Evolutionary conservation across 2,113 vertebrate species (phyloP), one percentile per base, ranked within the genome.

Genomic region (Leptocoma aspasia): DNA sequence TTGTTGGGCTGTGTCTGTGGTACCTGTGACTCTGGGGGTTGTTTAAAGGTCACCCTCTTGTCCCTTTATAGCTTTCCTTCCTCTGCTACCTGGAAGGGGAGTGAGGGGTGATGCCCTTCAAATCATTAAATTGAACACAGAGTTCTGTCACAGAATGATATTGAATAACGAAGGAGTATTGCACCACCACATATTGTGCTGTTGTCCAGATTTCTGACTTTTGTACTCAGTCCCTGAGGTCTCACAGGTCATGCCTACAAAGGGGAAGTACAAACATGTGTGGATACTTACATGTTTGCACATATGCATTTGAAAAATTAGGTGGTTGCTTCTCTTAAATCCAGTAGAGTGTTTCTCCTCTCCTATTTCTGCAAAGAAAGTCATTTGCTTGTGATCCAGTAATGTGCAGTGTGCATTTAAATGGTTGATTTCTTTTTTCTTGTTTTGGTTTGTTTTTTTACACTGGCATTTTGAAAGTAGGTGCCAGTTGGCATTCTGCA

Each of bases 401-500:
- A 76, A 31, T 6, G 11, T 53, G 45, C 27, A 78, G 5, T 60
- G 79, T 33, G 63, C 37, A 75, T 91, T 61, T 27, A 35, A 61
- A 37, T 44, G 56, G 47, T 66, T 90, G 50, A 41, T 81, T 88
- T 92, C 75, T 93, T 77, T 89, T 73, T 73, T 86, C 30, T 61
- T 88, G 16, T 70, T 90, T 82, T 59, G n/a, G 9, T 86, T 93
- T 93, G 23, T 57, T 72, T 90, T 92, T 93, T 85, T 39, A 47
- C 70, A 57, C 42, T 82, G 90, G 93, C 61, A 18, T 91, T 96
- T 90, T 86, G 35, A 88, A 93, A 91, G 66, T 30, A 72, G 13
- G 3, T 84, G 77, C 94, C 97, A 92, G 92, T 97, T 97, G 97
- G 94, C 95, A 77, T 97, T 96, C 96, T 72, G 39, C n/a, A 27